Evolutionary conservation across 2,888 invertebrate species (phyloP).

Genomic region (Drosophila macrospina): DNA sequence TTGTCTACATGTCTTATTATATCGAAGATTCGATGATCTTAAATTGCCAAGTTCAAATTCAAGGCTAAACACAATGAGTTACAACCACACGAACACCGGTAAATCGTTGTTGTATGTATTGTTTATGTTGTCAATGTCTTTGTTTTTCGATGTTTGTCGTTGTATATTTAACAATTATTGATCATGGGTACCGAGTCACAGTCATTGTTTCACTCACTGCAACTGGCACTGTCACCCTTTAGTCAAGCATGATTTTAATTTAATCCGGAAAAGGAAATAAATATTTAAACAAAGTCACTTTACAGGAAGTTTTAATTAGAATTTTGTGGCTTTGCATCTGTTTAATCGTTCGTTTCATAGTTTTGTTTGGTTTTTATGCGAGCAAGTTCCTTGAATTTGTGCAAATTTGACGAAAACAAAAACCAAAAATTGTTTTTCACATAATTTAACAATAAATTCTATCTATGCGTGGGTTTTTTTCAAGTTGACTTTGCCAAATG

Average conservation of each 20-base stretch:
- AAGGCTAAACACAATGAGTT: constrained; percentile 69
- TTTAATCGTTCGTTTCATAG: constrained; percentile 29
- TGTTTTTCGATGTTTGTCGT: constrained; percentile 28
- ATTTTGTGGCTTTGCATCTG: constrained; percentile 13
- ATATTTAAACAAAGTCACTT: constrained; percentile 2
- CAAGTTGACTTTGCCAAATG: constrained; percentile 43
- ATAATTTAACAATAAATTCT: constrained; percentile 59
- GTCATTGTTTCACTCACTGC: constrained; percentile 12
- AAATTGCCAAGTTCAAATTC: constrained; percentile 77
- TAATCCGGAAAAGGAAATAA: constrained; percentile 23
- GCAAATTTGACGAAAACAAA: constrained; percentile 54
- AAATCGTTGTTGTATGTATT: constrained; percentile 35
- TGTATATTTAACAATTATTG: constrained; percentile 40
- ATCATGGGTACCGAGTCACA: constrained; percentile 17
- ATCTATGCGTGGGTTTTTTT: constrained; percentile 22
- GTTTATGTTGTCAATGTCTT: constrained; percentile 32
- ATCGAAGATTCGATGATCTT: constrained; percentile 46
- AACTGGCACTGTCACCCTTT: neutral
- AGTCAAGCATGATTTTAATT: neutral
- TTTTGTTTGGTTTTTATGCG: constrained; percentile 29
- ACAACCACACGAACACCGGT: constrained; percentile 53
- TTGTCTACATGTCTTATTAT: constrained; percentile 13
- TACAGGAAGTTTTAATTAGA: constrained; percentile 37
- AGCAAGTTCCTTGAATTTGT: constrained; percentile 63
- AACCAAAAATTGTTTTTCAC: constrained; percentile 45